Conservation (phyloP, 1,140 invertebrate genomes). For the Armadillidium nasatum region DNA sequence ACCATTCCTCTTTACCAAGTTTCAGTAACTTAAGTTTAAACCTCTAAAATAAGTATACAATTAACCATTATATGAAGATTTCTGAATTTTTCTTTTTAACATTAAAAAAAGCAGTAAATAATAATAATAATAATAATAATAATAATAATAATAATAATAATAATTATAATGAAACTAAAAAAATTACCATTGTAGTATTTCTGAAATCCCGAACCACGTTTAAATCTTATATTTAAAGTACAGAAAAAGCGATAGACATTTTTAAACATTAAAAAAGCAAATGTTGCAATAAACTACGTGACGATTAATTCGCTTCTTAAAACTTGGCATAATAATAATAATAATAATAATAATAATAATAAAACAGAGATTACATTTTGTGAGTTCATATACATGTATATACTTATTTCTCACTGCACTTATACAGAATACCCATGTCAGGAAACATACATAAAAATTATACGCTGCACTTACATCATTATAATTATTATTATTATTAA, state of each 20-base stretch:
- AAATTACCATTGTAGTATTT: not conserved
- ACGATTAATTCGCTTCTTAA: not conserved
- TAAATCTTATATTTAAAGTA: not conserved
- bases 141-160: conserved; percentile 11
- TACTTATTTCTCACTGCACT: not conserved
- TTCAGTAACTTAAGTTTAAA: not conserved
- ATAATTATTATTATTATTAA: too few relatives aligned
- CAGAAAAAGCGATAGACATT: conserved; percentile 8
- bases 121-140: not conserved
- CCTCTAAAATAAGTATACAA: not conserved
- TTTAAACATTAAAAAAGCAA: not conserved
- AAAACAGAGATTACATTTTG: not conserved
- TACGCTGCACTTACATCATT: too few relatives aligned
- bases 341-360: not conserved
- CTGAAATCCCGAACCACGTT: not conserved
- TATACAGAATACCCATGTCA: conserved; percentile 5
- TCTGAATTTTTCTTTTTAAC: not conserved
- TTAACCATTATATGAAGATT: not conserved
- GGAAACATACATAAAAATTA: not conserved
- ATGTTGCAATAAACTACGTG: not conserved
- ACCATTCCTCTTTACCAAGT: not conserved
- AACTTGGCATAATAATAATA: not conserved
- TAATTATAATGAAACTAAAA: not conserved
- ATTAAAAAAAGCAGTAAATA: not conserved
- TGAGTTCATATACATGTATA: too few relatives aligned